Base-by-base conservation (phyloP, 2,113 vertebrate genomes). In the Protobothrops mucrosquamatus region DNA sequence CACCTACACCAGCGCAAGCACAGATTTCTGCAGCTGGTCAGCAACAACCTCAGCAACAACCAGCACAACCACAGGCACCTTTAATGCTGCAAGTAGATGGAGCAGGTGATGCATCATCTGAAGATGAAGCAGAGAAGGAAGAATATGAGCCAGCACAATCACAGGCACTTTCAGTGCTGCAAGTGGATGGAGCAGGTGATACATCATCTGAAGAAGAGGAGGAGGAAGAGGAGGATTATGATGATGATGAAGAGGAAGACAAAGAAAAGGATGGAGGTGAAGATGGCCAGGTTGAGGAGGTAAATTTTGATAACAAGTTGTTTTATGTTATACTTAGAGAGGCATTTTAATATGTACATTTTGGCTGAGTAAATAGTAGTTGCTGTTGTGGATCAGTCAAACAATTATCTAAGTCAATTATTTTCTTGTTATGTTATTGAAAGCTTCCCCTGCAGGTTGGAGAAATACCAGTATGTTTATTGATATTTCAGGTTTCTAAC, bases 171-270 rank as follows among this genome's bases (percentile, higher is more conserved):
- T 97, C 99, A 94, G 99, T 99, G 95, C 98, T 99, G 59, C 99
- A 99, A 97, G 99, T 99, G 91, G 99, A 99, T 92, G 99, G 99
- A 46, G 96, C 98, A 0, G 99, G 99, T 26, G 99, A 99, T 95
- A 99, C 99, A 0, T 99, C 99, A 0, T 99, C 99, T 9, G 99
- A 99, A 89, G 99, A 99, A 92, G 99, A 99, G 23, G 99, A 99
- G 93, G 99, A 99, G 20, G 98, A 98, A 87, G 99, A 99, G 94
- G 99, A 99, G 89, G 99, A 99, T 93, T 99, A 99, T 59, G 99
- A 99, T 74, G 99, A 99, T 88, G 99, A 99, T 4, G 99, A 99
- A 2, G 99, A 99, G 1, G 99, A 99, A 95, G 99, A 99, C 96
- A 99, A 99, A 95, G 99, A 99, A 95, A 99, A 99, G 95, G 99